Conservation (phyloP, 2,797 vertebrate genomes). For the Hippocampus kuda region DNA sequence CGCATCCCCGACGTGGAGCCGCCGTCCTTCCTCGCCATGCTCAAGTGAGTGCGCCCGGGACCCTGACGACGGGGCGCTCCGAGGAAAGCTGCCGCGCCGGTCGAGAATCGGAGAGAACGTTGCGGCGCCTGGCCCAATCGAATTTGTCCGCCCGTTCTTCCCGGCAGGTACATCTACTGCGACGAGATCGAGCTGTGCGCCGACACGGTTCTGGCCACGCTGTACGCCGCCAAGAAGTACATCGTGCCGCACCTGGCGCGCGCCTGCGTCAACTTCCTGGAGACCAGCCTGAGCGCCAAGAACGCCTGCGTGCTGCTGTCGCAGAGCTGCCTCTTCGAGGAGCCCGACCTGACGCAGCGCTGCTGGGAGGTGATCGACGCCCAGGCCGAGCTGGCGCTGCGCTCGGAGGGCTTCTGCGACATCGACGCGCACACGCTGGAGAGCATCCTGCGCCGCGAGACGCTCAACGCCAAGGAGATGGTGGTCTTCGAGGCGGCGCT, state of each 20-base stretch:
- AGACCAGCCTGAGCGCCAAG: slow-evolving; percentile 92
- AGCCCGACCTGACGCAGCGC: slow-evolving; percentile 90
- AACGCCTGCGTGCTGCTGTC: slow-evolving; percentile 95
- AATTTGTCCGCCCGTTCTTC: no score
- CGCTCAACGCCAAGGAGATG: slow-evolving; percentile 94
- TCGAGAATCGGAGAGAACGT: no score
- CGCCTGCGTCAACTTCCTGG: slow-evolving; percentile 92
- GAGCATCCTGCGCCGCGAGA: slow-evolving; percentile 91
- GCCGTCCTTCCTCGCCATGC: slow-evolving; percentile 91
- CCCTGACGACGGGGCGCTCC: not conserved
- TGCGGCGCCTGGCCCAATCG: no score
- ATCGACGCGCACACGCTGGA: slow-evolving; percentile 89
- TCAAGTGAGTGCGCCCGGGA: no score
- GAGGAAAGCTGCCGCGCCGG: no score
- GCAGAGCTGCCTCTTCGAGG: slow-evolving; percentile 96
- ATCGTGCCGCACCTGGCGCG: slow-evolving; percentile 93
- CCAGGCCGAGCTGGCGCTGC: slow-evolving; percentile 88
- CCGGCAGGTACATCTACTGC: slow-evolving; percentile 88
- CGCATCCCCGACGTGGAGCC: slow-evolving; percentile 97
- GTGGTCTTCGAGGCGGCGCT: slow-evolving; percentile 91
- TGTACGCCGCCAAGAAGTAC: slow-evolving; percentile 97
- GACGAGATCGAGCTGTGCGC: slow-evolving; percentile 96
- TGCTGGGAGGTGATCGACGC: slow-evolving; percentile 97
- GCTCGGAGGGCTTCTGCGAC: slow-evolving; percentile 94
- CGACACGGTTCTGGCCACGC: slow-evolving; percentile 90